These are phyloP conservation scores for Phragmatobia fuliginosa DNA, from an alignment of 2,888 invertebrate species.

Conservation along the genomic window DNA sequence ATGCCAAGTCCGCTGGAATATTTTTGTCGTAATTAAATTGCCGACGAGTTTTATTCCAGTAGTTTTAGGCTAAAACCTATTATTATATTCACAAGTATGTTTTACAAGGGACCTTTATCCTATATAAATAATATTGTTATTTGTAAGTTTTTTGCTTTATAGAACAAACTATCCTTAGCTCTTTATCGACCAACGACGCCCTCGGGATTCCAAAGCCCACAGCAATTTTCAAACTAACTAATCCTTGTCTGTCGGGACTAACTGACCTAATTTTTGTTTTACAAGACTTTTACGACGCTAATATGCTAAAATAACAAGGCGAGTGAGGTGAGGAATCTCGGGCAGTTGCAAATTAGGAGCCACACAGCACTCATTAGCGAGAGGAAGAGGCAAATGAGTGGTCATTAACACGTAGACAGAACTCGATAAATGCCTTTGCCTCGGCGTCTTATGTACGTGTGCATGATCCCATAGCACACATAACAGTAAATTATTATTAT, in stretches of 20 bases:
- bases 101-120: too few relatives aligned
- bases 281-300: slow-evolving; percentile 32
- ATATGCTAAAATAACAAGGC: slow-evolving; percentile 18
- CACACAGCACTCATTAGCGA: slow-evolving; percentile 48
- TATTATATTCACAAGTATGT: neutral
- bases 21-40: neutral
- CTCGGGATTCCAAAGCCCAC: slow-evolving; percentile 27
- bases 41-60: neutral
- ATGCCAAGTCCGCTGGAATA: too few relatives aligned
- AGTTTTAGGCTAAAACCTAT: too few relatives aligned
- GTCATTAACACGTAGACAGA: slow-evolving; percentile 43
- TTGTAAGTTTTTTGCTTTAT: neutral
- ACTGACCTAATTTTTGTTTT: slow-evolving; percentile 41
- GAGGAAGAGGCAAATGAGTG: slow-evolving; percentile 42
- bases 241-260: slow-evolving; percentile 27
- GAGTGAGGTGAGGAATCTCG: slow-evolving; percentile 28
- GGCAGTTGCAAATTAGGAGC: slow-evolving; percentile 48
- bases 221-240: slow-evolving; percentile 38
- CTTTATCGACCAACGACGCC: slow-evolving; percentile 28
- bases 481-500: slow-evolving; percentile 8
- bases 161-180: slow-evolving; percentile 18
- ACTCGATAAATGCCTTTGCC: slow-evolving; percentile 32
- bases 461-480: neutral
- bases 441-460: slow-evolving; percentile 14
- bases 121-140: neutral